Evolutionary conservation across 2,113 vertebrate species (phyloP), one percentile per base, ranked within the genome.

Genomic region (Glaucomys volans): DNA sequence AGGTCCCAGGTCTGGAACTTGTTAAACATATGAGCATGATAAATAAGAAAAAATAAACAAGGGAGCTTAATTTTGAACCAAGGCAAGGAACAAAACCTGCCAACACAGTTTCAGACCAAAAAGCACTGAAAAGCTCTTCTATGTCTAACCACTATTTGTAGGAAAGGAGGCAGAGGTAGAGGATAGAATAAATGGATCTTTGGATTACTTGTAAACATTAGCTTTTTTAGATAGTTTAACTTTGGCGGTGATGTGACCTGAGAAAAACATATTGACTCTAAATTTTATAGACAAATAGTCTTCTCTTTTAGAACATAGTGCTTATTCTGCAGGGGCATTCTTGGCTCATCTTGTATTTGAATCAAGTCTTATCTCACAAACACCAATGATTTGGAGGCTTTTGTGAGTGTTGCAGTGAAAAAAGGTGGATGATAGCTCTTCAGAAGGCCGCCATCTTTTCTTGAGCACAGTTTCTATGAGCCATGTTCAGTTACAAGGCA

Each of bases 1-100:
- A 98, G 97, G 71, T 82, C 54, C 37, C 83, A 92, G 54, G 30
- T 95, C 97, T 98, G 98, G 96, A 98, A 93, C 82, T 97, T 97
- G 90, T 98, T 98, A 98, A 40, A 97, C 77, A 91, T 95, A 77
- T 37, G 88, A 80, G 67, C 92, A 66, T 96, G 95, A 98, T 92
- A 95, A 94, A 96, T 87, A 96, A n/a, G 50, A 66, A 90, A 76
- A 95, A 96, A 84, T 96, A 97, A 98, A 97, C 57, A 72, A 92
- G 9, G n/a, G 71, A 97, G 84, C 66, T 97, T 32, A 97, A 97
- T 96, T 97, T 95, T 96, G 96, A 92, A 97, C 87, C 79, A 98
- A 96, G 83, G 17, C 42, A 96, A 98, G 88, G 89, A 97, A 90
- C 84, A 97, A 97, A 98, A 98, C 13, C 26, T 97, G 86, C 28